Evolutionary conservation across 2,113 vertebrate genomes (phyloP), one percentile per base, ranked within the genome.

Genomic region (Cyprinus carpio): DNA sequence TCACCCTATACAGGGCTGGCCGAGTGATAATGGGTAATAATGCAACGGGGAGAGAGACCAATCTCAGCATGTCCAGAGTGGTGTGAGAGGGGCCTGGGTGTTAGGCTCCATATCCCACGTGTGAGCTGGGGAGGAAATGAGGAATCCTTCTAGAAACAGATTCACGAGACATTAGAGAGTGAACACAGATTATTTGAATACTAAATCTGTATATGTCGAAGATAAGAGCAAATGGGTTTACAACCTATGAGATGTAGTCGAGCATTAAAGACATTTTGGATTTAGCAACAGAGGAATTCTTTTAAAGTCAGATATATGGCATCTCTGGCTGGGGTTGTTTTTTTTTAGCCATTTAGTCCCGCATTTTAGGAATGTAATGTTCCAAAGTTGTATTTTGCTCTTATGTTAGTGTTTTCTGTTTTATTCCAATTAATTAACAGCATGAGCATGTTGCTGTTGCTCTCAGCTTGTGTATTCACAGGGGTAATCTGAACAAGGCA

Each of bases 11-110:
- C 92, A 91, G 84, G 89, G 90, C 92, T 91, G 90, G 84, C 87
- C 13, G 90, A 92, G 93, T 92, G 92, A 93, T 94, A 95, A 94
- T 94, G 92, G 93, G 90, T 93, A 95, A 94, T 94, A 95, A 95
- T 94, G 93, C 86, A 89, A 91, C 85, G 88, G 92, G 92, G 92
- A 92, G 91, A 92, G 84, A 93, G 92, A 90, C 91, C 93, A 92
- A 91, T 94, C 92, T 84, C 40, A 54, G 43, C 91, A 90, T 89
- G 91, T 92, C 89, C 89, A 89, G 90, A 92, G 92, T 92, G 92
- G 92, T 92, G 82, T 77, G 86, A 92, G 91, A 91, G 87, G 89
- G 87, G 51, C 46, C 84, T 88, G 84, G 27, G 77, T 87, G 88
- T 81, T 89, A 90, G 89, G 90, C 88, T 89, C 56, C 8, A 58